Evolutionary conservation across 2,888 invertebrate genomes (phyloP), one percentile per base, ranked within the genome.

Genomic region (Gastracanthus pulcherrimus): DNA sequence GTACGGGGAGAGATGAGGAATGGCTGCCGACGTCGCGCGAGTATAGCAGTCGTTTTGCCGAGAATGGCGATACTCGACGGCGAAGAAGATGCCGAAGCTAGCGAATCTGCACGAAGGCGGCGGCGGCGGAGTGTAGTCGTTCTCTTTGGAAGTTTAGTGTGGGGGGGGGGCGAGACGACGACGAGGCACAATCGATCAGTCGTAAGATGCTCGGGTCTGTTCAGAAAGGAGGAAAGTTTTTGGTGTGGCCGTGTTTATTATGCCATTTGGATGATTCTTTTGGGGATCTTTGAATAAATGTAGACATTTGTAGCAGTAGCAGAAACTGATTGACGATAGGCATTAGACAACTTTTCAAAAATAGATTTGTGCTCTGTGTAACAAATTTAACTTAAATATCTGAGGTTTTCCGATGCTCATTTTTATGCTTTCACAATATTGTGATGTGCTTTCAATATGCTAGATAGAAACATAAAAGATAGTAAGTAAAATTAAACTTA

Each of bases 1-100:
- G 66, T 66, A 29, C 31, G 34, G 16, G 31, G 62, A 31, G 62
- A 62, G 38, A 80, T 70, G 80, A 70, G 80, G 38, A 80, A 75
- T 41, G 66, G 75, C 29, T 58, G 45, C 34, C 23, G 60, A 16
- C 26, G 31, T 69, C 3, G 6, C 48, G 60, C 16, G 60, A 29
- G 29, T 60, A 26, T 66, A 9, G 16, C 19, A 19, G 70, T 70
- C 62, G 34, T 70, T 71, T 51, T 7, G 29, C n/a, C 29, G 29
- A 26, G 51, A 11, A 60, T 9, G 55, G 29, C 41, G 69, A 76
- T 60, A 36, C 23, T 38, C 66, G 66, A n/a, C 34, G 60, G 5
- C n/a, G 60, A 31, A 41, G 36, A 36, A 64, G 66, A 66, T 64
- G 74, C 34, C 45, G 64, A 64, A 51, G 75, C 45, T 19, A 38